These are phyloP conservation scores for Pseudolaguvia tuberculata DNA, from an alignment of 2,113 vertebrate species.

Conservation along the genomic window DNA sequence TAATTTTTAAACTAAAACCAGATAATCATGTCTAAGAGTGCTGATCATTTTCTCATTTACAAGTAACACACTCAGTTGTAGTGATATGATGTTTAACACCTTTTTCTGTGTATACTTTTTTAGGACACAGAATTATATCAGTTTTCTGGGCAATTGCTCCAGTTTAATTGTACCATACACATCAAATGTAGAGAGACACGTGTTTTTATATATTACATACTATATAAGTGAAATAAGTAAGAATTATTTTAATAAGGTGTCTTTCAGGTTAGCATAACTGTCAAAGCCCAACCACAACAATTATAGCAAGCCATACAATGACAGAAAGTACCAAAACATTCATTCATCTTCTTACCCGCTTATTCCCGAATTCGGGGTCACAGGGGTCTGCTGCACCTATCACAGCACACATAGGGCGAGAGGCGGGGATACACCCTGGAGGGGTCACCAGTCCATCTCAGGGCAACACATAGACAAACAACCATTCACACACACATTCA, in stretches of 20 bases:
- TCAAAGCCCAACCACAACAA: conserved; percentile 7
- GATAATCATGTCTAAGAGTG: not conserved
- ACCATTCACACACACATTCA: too few species aligned
- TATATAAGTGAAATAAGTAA: conserved; percentile 48
- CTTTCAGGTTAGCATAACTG: conserved; percentile 43
- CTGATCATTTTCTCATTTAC: not conserved
- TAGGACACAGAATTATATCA: not conserved
- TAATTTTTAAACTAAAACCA: not conserved
- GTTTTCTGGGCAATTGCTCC: not conserved
- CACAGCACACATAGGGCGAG: too few species aligned
- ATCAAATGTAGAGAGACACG: too few species aligned
- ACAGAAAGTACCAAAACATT: not conserved
- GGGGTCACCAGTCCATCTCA: too few species aligned
- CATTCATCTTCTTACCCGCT: too few species aligned
- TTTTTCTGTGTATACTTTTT: not conserved
- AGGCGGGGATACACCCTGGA: too few species aligned
- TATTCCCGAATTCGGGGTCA: too few species aligned
- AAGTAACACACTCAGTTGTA: not conserved
- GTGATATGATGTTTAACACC: not conserved
- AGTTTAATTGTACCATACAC: not conserved
- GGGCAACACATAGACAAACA: too few species aligned
- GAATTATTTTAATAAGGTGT: conserved; percentile 52
- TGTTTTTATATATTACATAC: too few species aligned
- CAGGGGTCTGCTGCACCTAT: too few species aligned
- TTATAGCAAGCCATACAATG: not conserved